phyloP scores from a whole-genome alignment of 2,113 vertebrate species.

The Psephotus haematonotus region DNA sequence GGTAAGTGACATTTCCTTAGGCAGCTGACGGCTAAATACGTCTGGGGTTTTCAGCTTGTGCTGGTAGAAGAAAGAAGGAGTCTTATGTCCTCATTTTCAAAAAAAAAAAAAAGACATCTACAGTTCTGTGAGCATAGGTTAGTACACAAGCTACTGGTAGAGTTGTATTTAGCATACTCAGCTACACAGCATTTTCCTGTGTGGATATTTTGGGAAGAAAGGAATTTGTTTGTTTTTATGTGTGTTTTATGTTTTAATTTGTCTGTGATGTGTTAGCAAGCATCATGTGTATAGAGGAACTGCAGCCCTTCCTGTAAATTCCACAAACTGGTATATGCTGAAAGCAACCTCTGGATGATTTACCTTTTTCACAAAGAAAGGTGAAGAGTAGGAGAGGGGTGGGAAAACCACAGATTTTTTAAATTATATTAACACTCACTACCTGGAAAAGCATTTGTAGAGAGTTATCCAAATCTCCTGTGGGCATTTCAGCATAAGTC shows the following conservation, averaged over 20 bases:
- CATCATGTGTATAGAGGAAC: slow-evolving; percentile 17
- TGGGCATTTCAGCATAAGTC: slow-evolving; percentile 60
- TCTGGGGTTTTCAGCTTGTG: not conserved
- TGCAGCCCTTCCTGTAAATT: slow-evolving; percentile 52
- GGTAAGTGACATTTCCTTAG: slow-evolving; percentile 53
- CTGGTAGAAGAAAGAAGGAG: not conserved
- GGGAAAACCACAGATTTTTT: slow-evolving; percentile 64
- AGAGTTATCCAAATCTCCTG: slow-evolving; percentile 64
- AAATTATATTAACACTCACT: slow-evolving; percentile 72
- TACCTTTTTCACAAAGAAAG: slow-evolving; percentile 52
- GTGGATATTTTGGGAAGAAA: not conserved
- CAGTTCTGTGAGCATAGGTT: not conserved
- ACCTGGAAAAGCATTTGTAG: slow-evolving; percentile 68
- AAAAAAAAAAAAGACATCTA: not conserved
- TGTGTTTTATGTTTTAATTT: not conserved
- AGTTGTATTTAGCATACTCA: not conserved
- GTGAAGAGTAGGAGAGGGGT: slow-evolving; percentile 47
- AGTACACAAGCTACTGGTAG: not conserved
- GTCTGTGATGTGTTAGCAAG: slow-evolving; percentile 18
- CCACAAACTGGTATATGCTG: slow-evolving; percentile 42
- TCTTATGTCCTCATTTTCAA: not conserved
- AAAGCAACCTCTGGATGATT: slow-evolving; percentile 55
- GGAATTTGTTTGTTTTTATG: slow-evolving; percentile 2
- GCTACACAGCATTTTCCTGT: not conserved
- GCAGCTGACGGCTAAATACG: not conserved